A percentile compares a stretch with the other conserved stretches of the same genome.
Conservation (phyloP, 37 sponge, comb jelly and placozoan species). For the Spongilla lacustris region DNA sequence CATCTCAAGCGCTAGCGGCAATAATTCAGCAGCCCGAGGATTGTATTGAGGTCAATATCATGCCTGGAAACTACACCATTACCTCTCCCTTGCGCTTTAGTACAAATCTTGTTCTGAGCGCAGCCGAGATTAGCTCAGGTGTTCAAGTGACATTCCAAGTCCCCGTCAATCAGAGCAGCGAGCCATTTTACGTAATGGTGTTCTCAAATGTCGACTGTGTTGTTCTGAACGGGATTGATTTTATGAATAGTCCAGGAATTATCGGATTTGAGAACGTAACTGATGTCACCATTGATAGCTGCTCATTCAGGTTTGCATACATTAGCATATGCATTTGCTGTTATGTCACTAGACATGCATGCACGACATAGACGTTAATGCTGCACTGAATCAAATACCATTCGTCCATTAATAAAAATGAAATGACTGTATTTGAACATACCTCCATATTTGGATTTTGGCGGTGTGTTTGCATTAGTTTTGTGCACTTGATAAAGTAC, state of each 20-base stretch:
- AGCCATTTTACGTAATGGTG: neutral
- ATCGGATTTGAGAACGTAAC: conserved; percentile 13
- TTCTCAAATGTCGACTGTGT: conserved; percentile 23
- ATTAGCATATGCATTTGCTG: neutral
- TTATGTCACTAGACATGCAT: neutral
- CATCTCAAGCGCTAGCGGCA: neutral
- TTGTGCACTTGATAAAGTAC: too few species aligned
- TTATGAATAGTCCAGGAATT: conserved; percentile 5
- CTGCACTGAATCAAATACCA: too few species aligned
- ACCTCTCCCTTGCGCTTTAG: neutral
- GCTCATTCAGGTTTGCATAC: conserved; percentile 31
- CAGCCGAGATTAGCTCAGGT: neutral
- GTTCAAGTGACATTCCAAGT: neutral
- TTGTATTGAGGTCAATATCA: neutral
- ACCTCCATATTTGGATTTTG: too few species aligned
- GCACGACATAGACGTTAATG: neutral
- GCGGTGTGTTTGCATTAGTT: too few species aligned
- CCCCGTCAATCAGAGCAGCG: neutral
- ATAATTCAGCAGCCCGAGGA: neutral
- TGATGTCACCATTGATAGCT: neutral
- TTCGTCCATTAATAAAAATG: too few species aligned
- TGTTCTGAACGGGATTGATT: conserved; percentile 26
- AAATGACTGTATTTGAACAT: too few species aligned
- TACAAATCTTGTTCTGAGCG: neutral
- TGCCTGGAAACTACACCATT: neutral